phyloP scores from a whole-genome alignment of 1,140 invertebrate genomes.

The Zophobas atratus region DNA sequence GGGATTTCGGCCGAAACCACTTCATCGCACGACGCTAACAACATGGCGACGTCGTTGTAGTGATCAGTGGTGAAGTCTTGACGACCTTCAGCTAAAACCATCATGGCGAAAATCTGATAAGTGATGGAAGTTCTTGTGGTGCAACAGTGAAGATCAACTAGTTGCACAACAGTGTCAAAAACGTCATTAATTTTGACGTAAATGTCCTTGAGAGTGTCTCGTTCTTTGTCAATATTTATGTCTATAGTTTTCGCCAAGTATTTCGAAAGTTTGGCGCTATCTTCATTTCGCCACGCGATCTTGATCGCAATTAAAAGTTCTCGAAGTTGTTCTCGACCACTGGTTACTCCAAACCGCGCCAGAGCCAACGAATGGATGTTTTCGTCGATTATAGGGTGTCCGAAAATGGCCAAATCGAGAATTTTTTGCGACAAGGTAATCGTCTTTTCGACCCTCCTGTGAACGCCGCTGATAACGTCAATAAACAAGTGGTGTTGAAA shows the following conservation, averaged over 20 bases:
- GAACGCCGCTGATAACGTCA: constrained; percentile 52
- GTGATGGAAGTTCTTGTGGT: constrained; percentile 68
- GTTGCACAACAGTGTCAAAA: constrained; percentile 56
- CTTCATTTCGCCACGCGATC: constrained; percentile 14
- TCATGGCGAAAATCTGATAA: constrained; percentile 73
- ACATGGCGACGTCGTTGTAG: constrained; percentile 74
- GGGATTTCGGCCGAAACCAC: constrained; percentile 82
- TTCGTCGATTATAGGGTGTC: constrained; percentile 72
- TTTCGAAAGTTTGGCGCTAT: constrained; percentile 17
- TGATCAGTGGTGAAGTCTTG: constrained; percentile 74
- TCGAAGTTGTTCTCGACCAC: neutral
- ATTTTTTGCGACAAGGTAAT: constrained; percentile 54
- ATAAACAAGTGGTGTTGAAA: constrained; percentile 52
- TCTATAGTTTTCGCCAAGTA: constrained; percentile 36
- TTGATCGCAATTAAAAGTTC: constrained; percentile 9
- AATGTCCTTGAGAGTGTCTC: constrained; percentile 60
- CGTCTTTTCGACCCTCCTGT: constrained; percentile 45
- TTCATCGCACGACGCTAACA: constrained; percentile 77
- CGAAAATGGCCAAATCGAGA: constrained; percentile 73
- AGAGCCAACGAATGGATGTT: constrained; percentile 69
- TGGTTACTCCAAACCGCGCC: constrained; percentile 65
- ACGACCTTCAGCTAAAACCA: constrained; percentile 69
- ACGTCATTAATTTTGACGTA: constrained; percentile 64
- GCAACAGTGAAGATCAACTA: constrained; percentile 64
- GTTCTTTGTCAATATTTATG: constrained; percentile 57